phyloP scores from a whole-genome alignment of 2,113 vertebrate genomes.

The Cyrtonyx montezumae region DNA sequence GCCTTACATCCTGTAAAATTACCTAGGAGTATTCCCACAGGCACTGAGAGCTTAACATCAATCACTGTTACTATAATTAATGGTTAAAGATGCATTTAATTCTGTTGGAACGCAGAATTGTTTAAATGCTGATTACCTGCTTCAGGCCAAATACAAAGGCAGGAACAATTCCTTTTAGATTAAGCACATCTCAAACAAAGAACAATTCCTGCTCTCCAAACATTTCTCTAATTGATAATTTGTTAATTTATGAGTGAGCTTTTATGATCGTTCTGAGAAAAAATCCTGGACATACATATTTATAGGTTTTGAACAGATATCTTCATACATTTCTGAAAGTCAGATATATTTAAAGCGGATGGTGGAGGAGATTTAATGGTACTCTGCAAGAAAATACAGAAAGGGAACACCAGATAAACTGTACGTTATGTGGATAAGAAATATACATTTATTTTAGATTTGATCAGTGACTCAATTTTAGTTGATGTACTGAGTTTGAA shows the following conservation, averaged over 20 bases:
- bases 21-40: neutral
- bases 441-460: constrained; percentile 24
- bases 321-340: neutral
- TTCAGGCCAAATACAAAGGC: constrained; percentile 1
- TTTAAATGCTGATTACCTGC: constrained; percentile 2
- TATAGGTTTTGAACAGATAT: neutral
- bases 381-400: neutral
- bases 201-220: neutral
- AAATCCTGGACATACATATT: neutral
- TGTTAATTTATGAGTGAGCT: neutral
- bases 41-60: neutral
- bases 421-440: constrained; percentile 26
- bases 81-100: constrained; percentile 8
- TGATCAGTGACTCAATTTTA: neutral
- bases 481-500: constrained; percentile 10
- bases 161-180: constrained; percentile 6
- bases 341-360: neutral
- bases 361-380: constrained; percentile 13
- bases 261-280: neutral
- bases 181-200: neutral
- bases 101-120: neutral
- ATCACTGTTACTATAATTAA: constrained; percentile 28
- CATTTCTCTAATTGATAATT: constrained; percentile 8
- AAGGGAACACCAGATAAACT: neutral
- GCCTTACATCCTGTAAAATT: neutral